These are phyloP conservation scores for Neomorphus geoffroyi DNA, from an alignment of 2,797 vertebrate genomes.

Conservation along the genomic window DNA sequence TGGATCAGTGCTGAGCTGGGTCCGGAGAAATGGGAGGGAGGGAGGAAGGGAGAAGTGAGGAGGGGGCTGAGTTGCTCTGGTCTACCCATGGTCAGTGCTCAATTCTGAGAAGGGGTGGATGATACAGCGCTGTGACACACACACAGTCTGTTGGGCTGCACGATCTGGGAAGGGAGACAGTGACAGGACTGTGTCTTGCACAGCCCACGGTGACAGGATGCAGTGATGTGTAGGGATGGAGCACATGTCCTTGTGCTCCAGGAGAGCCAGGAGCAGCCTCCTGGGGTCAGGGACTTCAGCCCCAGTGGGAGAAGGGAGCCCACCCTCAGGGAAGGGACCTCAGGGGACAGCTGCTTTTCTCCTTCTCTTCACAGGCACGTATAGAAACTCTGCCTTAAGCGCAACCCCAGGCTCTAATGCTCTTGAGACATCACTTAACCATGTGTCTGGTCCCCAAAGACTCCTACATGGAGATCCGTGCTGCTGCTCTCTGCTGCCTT, in stretches of 20 bases:
- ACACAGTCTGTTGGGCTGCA: too few relatives aligned
- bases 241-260: fast-evolving
- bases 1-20: too few relatives aligned
- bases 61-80: too few relatives aligned
- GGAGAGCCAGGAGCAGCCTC: neutral
- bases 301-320: neutral
- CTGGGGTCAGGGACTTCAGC: neutral
- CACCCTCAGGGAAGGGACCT: neutral
- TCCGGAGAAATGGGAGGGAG: too few relatives aligned
- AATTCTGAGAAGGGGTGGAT: too few relatives aligned
- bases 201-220: neutral
- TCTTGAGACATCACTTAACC: neutral
- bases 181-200: neutral
- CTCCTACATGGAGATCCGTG: fast-evolving
- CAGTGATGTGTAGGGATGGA: neutral
- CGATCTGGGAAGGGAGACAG: neutral
- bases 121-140: too few relatives aligned
- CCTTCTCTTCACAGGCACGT: fast-evolving
- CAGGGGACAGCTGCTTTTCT: neutral
- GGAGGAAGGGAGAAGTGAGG: too few relatives aligned
- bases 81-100: too few relatives aligned
- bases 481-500: neutral
- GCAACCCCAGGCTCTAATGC: neutral
- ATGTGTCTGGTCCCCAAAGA: neutral
- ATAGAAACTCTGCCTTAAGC: neutral